These are phyloP conservation scores for Sinonovacula constricta DNA, from an alignment of 1,140 invertebrate species.

Conservation along the genomic window DNA sequence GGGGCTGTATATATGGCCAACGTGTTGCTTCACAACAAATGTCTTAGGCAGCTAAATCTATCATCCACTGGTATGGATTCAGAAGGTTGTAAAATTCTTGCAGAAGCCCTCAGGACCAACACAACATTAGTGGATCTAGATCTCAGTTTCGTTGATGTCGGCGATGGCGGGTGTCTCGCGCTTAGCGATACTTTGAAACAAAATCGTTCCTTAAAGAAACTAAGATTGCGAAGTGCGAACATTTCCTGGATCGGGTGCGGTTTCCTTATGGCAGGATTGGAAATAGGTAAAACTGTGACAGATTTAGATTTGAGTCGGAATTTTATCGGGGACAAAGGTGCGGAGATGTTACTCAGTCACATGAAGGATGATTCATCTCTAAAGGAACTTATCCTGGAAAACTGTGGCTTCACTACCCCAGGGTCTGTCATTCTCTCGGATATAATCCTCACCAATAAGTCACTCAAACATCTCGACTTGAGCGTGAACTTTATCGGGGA, in stretches of 20 bases:
- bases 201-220: constrained; percentile 69
- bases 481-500: constrained; percentile 75
- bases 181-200: constrained; percentile 69
- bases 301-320: constrained; percentile 73
- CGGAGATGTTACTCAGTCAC: constrained; percentile 68
- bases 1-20: constrained; percentile 65
- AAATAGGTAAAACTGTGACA: constrained; percentile 58
- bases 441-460: constrained; percentile 68
- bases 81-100: constrained; percentile 60
- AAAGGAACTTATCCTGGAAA: constrained; percentile 72
- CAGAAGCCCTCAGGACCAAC: constrained; percentile 63
- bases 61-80: constrained; percentile 70
- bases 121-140: constrained; percentile 67
- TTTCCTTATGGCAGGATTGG: constrained; percentile 66
- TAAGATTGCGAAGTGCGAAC: constrained; percentile 69
- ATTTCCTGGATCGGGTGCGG: constrained; percentile 71
- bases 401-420: constrained; percentile 70
- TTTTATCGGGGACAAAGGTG: constrained; percentile 67
- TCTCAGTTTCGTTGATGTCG: constrained; percentile 72
- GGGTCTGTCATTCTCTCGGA: constrained; percentile 69
- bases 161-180: constrained; percentile 64
- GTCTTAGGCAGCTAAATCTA: constrained; percentile 69
- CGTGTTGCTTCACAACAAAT: constrained; percentile 63
- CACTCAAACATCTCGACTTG: constrained; percentile 69
- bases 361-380: constrained; percentile 65